Evolutionary conservation across 2,888 invertebrate species (phyloP).

Genomic region (Ophion ventricosus): DNA sequence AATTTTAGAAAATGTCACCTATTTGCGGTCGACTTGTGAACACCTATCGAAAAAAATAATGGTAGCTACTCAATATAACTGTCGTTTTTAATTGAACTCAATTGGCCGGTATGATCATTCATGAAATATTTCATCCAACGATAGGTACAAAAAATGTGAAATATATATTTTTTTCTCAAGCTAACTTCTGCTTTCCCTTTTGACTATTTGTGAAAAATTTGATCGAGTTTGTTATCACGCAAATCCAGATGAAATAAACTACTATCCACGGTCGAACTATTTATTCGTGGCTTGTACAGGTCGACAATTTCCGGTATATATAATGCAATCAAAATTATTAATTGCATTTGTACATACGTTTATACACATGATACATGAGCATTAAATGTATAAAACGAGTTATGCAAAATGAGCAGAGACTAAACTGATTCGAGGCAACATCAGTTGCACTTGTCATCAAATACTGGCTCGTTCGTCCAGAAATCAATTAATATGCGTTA

Average conservation of each 20-base stretch:
- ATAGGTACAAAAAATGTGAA: background rate
- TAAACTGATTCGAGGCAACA: slow-evolving; percentile 49
- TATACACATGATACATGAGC: background rate
- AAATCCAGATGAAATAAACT: background rate
- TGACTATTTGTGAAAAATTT: slow-evolving; percentile 8
- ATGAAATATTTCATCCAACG: background rate
- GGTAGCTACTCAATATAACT: too few relatives aligned
- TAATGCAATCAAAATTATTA: slow-evolving; percentile 45
- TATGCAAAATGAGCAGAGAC: slow-evolving; percentile 39
- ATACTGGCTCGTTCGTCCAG: slow-evolving; percentile 43
- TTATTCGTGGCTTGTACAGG: slow-evolving; percentile 11
- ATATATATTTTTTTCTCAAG: background rate
- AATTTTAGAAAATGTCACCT: too few relatives aligned
- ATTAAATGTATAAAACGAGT: background rate
- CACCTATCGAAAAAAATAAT: too few relatives aligned
- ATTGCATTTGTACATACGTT: background rate
- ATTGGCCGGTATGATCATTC: background rate
- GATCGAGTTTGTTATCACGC: background rate
- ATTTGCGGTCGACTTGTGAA: too few relatives aligned
- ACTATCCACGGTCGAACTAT: background rate
- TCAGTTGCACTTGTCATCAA: slow-evolving; percentile 66
- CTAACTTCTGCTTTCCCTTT: background rate
- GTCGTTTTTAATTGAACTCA: too few relatives aligned
- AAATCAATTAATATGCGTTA: slow-evolving; percentile 44
- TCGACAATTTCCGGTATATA: background rate